phyloP scores from a whole-genome alignment of 2,888 invertebrate genomes.

The Malthinus flaveolus region DNA sequence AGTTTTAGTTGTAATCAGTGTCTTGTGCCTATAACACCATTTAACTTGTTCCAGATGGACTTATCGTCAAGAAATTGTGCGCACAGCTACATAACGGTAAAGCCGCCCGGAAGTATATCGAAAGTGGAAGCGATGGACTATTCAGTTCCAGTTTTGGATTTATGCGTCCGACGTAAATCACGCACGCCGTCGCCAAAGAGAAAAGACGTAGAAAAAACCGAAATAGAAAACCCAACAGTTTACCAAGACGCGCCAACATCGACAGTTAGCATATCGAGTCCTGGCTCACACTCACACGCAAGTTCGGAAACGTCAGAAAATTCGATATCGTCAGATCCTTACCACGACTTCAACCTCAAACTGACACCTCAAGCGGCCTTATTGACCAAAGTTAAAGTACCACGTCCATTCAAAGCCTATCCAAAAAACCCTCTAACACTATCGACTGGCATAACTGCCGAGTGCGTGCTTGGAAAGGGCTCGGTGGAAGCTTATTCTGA shows the following conservation, averaged over 20 bases:
- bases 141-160: constrained; percentile 38
- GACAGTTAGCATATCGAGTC: constrained; percentile 35
- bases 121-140: constrained; percentile 31
- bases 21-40: not conserved
- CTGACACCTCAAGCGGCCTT: constrained; percentile 9
- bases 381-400: constrained; percentile 51
- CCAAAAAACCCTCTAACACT: constrained; percentile 70
- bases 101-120: not conserved
- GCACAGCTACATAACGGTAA: not conserved
- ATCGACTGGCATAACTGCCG: constrained; percentile 55
- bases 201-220: constrained; percentile 6
- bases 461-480: constrained; percentile 59
- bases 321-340: constrained; percentile 32
- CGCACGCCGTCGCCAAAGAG: constrained; percentile 29
- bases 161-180: constrained; percentile 39
- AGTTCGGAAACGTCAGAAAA: constrained; percentile 38
- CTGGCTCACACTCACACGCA: constrained; percentile 31
- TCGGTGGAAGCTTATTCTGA: constrained; percentile 70
- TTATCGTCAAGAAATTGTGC: not conserved
- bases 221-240: constrained; percentile 16
- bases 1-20: not conserved
- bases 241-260: constrained; percentile 34
- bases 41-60: constrained; percentile 28
- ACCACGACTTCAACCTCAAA: not conserved
- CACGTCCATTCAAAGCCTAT: constrained; percentile 72